phyloP scores from a whole-genome alignment of 2,797 vertebrate genomes.

The Oreochromis mossambicus region DNA sequence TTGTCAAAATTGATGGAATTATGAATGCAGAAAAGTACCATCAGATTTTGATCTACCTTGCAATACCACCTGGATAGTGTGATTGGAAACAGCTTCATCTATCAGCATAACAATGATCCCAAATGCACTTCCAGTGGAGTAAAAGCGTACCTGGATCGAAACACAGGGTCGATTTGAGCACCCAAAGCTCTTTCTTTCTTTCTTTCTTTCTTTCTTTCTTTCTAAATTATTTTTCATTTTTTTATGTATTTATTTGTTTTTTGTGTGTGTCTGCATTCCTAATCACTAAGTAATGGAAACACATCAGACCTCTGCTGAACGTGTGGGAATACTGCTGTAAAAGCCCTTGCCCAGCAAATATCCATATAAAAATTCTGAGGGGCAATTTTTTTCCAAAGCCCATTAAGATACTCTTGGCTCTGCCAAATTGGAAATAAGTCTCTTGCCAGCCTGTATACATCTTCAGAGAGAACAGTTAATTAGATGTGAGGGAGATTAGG shows the following conservation, averaged over 20 bases:
- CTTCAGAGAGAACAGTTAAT: conserved; percentile 69
- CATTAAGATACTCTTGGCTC: conserved; percentile 60
- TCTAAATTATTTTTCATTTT: background rate
- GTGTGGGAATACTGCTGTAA: conserved; percentile 32
- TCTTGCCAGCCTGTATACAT: conserved; percentile 63
- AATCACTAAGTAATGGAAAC: conserved; percentile 51
- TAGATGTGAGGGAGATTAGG: conserved; percentile 63
- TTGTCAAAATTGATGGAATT: background rate
- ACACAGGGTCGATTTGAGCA: too few species aligned
- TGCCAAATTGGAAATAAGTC: conserved; percentile 68
- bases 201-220: too few species aligned
- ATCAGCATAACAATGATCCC: background rate
- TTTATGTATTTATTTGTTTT: background rate
- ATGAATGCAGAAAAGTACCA: background rate
- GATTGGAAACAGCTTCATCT: background rate
- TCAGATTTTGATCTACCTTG: background rate
- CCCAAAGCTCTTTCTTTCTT: too few species aligned
- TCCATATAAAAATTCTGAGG: conserved; percentile 37
- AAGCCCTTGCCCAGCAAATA: conserved; percentile 39
- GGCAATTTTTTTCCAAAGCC: conserved; percentile 39
- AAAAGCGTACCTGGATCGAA: too few species aligned
- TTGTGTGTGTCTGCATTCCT: background rate
- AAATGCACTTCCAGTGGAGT: too few species aligned
- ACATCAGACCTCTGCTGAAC: conserved; percentile 36
- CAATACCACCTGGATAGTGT: background rate